Evolutionary conservation across 2,888 invertebrate species (phyloP), one percentile per base, ranked within the genome.

Genomic region (Pelosia muscerda): DNA sequence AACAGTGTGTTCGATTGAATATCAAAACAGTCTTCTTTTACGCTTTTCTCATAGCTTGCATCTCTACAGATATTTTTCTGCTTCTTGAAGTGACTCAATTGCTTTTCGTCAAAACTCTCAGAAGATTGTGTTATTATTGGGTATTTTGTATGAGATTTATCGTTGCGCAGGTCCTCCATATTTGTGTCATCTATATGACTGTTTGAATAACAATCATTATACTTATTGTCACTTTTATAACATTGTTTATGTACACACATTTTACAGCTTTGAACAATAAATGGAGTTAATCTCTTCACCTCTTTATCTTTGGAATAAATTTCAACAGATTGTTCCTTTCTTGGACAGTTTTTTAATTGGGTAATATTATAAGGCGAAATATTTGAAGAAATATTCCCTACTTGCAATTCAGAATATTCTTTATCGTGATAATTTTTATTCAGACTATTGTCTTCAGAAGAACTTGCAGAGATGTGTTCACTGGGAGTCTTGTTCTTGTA

Each of bases 11-110:
- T 57, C 4, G 57, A 28, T 13, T 28, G 15, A n/a, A 57, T 57
- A 19, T 57, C 28, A 28, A 57, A 57, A 57, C 57, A 57, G 28
- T 28, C 15, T 28, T 57, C 57, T 57, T 57, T 28, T 28, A 28
- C 10, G 11, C 26, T 28, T 57, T 19, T 13, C 26, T 57, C 26
- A 10, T 10, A 31, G 11, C n/a, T 31, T 15, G 62, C 22, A 53
- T 62, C 26, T 49, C 23, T 62, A 22, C 15, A 62, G 53, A 54
- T 15, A 13, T 31, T 62, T 62, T 31, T 28, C 28, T 57, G 57
- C 54, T 25, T 55, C 25, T 61, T 42, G 25, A 11, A 19, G 19
- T n/a, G 60, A 61, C 42, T 11, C 38, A 38, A 62, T 4, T 13
- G 4, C 6, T n/a, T 62, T 26, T 22, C 62, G 19, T 23, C 22